Conservation (phyloP, 2,797 vertebrate species). For the Gadopsis bispinosus region DNA sequence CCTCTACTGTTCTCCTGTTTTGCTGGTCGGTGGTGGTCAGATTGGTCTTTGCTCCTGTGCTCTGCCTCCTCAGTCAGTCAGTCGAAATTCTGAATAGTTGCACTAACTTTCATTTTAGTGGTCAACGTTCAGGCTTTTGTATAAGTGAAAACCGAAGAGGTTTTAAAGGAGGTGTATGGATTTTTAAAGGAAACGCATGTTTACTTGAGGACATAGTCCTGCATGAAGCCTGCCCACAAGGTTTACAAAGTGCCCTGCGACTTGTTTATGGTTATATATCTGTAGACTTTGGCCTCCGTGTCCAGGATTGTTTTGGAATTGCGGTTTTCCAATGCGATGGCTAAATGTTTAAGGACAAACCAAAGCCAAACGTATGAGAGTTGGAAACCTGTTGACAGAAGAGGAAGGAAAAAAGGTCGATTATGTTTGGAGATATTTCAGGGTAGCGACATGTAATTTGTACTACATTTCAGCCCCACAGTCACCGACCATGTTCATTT, state of each 20-base stretch:
- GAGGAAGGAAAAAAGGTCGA: background rate
- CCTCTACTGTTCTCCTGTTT: background rate
- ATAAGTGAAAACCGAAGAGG: background rate
- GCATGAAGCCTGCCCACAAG: too few relatives aligned
- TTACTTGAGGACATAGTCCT: background rate
- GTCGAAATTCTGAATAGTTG: background rate
- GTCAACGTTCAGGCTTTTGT: background rate
- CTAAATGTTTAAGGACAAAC: background rate
- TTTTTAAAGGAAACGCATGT: background rate
- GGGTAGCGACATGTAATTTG: background rate
- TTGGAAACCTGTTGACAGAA: background rate
- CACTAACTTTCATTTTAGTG: background rate
- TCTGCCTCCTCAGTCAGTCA: background rate
- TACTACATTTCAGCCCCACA: background rate
- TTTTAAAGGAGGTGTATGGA: background rate
- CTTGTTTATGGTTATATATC: background rate
- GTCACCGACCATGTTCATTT: background rate
- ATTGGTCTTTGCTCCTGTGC: background rate
- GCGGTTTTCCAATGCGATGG: too few relatives aligned
- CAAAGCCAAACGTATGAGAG: background rate
- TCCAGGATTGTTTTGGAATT: background rate
- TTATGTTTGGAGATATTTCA: slow-evolving; percentile 5
- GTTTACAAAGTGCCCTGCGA: background rate
- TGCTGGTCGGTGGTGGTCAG: background rate
- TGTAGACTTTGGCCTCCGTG: background rate